These are phyloP conservation scores for Podargus strigoides DNA, from an alignment of 2,797 vertebrate species.

Conservation along the genomic window DNA sequence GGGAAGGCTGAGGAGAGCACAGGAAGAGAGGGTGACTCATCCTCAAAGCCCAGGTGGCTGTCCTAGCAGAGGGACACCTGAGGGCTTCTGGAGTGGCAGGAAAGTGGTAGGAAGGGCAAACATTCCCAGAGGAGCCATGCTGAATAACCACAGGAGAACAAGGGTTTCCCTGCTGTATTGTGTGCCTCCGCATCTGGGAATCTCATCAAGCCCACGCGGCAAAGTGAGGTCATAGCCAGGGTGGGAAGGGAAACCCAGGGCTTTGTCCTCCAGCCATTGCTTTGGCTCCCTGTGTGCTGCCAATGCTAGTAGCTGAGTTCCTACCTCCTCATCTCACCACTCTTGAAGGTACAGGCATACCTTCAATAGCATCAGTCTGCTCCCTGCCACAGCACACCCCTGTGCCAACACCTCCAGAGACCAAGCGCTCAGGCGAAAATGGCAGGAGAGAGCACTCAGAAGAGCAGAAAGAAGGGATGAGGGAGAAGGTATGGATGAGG, in stretches of 20 bases:
- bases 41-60: constrained; percentile 54
- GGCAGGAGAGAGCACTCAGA: not conserved
- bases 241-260: not conserved
- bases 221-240: constrained; percentile 47
- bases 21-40: constrained; percentile 55
- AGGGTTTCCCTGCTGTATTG: constrained; percentile 66
- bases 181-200: constrained; percentile 54
- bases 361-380: not conserved
- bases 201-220: constrained; percentile 34
- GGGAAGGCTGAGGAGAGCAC: not conserved
- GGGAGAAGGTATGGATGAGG: not conserved
- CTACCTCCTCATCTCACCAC: not conserved
- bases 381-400: not conserved
- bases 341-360: not conserved
- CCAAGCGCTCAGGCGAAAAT: not conserved
- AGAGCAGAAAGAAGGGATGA: not conserved
- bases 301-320: not conserved
- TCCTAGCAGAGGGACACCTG: constrained; percentile 51
- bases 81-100: constrained; percentile 28
- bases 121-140: not conserved
- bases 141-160: constrained; percentile 16
- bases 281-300: not conserved
- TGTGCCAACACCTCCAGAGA: not conserved
- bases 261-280: not conserved
- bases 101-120: constrained; percentile 27